Base-by-base conservation (phyloP, 2,113 vertebrate species). In the Antechinus stuartii region DNA sequence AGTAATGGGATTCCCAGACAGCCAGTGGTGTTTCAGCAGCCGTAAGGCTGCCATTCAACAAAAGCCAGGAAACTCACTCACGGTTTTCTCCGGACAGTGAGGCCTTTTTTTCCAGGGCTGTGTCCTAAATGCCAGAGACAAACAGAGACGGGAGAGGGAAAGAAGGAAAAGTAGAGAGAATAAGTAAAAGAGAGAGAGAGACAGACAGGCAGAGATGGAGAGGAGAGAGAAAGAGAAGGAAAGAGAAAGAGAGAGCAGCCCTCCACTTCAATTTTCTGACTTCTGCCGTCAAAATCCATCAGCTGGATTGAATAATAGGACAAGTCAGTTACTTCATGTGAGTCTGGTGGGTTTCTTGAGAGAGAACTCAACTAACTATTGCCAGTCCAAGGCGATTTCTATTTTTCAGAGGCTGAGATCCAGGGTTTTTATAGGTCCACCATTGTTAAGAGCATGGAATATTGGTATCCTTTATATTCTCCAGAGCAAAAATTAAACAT, bases 31-130 rank as follows among this genome's bases (percentile, higher is more conserved):
- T 95, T 98, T 97, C 95, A 98, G 50, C 96, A 95, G 95, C 95
- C 95, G 96, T 96, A 96, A 98, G 97, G 6, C 96, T 95, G 94
- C 49, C 95, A 93, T 97, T 98, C 97, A 98, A 97, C 98, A 98
- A 97, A 98, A 98, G 98, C 94, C 98, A 98, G 98, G 98, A 98
- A 98, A 98, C 96, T 97, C 97, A 97, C 93, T 97, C 97, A 97
- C 93, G 96, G 97, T 95, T 99, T 98, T 98, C 94, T 96, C 97
- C 23, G 54, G 97, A 84, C 97, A 25, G 16, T 96, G 95, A 89
- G 0, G 90, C 94, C 26, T 49, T 97, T 97, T 98, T 98, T 98
- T 98, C 98, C 98, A 96, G 55, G 7, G 0, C 1, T 0, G 35
- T 91, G 22, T 7, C 68, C n/a, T 84, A 35, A 42, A 42, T 42